Conservation (phyloP, 2,797 vertebrate genomes). For the Pteronotus mesoamericanus region DNA sequence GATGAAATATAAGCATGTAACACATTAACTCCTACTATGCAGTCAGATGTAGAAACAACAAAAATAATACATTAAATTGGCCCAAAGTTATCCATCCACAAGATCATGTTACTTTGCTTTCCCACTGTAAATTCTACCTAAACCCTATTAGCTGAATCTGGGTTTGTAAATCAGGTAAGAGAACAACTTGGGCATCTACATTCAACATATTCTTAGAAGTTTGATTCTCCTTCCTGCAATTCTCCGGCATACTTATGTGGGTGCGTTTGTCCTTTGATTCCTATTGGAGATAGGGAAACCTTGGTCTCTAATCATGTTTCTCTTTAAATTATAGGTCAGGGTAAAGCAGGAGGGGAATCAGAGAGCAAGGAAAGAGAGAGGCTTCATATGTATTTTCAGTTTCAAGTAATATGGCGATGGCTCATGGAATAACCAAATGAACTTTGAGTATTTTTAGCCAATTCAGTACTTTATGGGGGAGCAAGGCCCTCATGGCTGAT, state of each 20-base stretch:
- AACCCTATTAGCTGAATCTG: not conserved
- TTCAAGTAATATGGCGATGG: not conserved
- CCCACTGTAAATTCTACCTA: not conserved
- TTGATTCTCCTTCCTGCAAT: not conserved
- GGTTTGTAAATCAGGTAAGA: not conserved
- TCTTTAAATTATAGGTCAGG: not conserved
- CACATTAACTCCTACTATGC: not conserved
- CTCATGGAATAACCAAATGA: not conserved
- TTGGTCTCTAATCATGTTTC: not conserved
- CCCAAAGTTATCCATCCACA: not conserved
- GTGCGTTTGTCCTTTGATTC: not conserved
- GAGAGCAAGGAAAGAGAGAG: not conserved
- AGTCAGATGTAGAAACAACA: not conserved
- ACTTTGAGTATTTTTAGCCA: not conserved
- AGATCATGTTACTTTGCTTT: not conserved
- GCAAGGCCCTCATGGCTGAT: not conserved
- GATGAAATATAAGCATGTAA: not conserved
- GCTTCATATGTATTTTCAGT: not conserved
- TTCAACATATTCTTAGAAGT: not conserved
- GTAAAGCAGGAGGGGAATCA: not conserved
- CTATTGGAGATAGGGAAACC: not conserved
- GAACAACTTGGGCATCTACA: not conserved
- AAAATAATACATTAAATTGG: not conserved
- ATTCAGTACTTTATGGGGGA: not conserved
- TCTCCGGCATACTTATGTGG: not conserved